Percentiles rank a stretch among this genome's conserved stretches.
These are phyloP conservation scores for Arctopsyche grandis DNA, from an alignment of 1,140 invertebrate genomes.

Conservation along the genomic window DNA sequence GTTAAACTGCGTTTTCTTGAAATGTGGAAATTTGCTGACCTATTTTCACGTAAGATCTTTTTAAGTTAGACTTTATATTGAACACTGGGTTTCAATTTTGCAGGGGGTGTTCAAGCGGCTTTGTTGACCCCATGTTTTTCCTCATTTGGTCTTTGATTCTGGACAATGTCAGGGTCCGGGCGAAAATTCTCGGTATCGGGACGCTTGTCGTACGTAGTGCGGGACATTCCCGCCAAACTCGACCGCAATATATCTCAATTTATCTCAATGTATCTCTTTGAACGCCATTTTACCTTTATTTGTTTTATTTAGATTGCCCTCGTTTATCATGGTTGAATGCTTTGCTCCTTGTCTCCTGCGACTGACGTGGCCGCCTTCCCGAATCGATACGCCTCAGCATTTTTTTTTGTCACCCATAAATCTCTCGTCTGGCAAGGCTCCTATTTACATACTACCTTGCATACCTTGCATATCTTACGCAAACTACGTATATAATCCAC, in stretches of 20 bases:
- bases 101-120: too few relatives aligned
- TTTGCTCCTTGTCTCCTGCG: constrained; percentile 44
- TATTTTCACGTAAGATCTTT: too few relatives aligned
- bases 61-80: too few relatives aligned
- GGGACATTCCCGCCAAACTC: constrained; percentile 18
- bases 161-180: neutral
- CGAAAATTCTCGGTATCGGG: constrained; percentile 1
- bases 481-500: too few relatives aligned
- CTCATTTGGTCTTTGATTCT: too few relatives aligned
- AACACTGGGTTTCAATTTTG: too few relatives aligned
- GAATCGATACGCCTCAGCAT: constrained; percentile 36
- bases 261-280: constrained; percentile 53
- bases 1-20: too few relatives aligned
- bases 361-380: constrained; percentile 34
- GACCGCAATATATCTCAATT: constrained; percentile 52
- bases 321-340: constrained; percentile 49
- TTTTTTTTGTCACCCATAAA: constrained; percentile 27
- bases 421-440: constrained; percentile 2
- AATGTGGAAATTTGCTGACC: too few relatives aligned
- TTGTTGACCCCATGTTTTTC: too few relatives aligned
- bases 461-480: neutral
- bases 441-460: neutral
- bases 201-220: constrained; percentile 9
- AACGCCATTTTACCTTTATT: constrained; percentile 52
- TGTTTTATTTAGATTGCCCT: constrained; percentile 52